These are phyloP conservation scores for Bubo blakistoni DNA, from an alignment of 2,113 vertebrate species.

Conservation along the genomic window DNA sequence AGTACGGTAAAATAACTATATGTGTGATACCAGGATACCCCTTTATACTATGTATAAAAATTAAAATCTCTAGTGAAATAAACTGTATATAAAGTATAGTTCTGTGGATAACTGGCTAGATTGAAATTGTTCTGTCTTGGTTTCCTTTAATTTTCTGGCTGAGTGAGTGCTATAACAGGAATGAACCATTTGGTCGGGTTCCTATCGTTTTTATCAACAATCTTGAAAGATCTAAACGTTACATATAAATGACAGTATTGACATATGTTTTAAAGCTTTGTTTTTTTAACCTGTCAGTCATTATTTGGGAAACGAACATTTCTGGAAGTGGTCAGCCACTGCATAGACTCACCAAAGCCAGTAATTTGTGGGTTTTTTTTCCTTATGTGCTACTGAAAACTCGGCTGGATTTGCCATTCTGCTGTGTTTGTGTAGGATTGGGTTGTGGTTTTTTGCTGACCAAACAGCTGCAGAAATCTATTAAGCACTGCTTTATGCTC, in stretches of 20 bases:
- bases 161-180: background rate
- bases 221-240: background rate
- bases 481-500: background rate
- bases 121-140: background rate
- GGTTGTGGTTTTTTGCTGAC: background rate
- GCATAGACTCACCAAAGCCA: background rate
- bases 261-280: background rate
- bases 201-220: background rate
- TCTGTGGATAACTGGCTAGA: constrained; percentile 18
- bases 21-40: constrained; percentile 71
- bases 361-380: background rate
- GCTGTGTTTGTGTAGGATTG: background rate
- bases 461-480: background rate
- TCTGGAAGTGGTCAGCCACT: background rate
- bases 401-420: background rate
- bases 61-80: constrained; percentile 76
- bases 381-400: background rate
- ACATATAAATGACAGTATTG: background rate
- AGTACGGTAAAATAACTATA: constrained; percentile 68
- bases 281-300: background rate
- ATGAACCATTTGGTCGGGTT: background rate
- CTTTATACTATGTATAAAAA: constrained; percentile 80
- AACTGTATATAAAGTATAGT: constrained; percentile 71
- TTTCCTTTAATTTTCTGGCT: background rate
- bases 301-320: background rate